Evolutionary conservation across 1,140 invertebrate species (phyloP).

Genomic region (Araneus ventricosus): DNA sequence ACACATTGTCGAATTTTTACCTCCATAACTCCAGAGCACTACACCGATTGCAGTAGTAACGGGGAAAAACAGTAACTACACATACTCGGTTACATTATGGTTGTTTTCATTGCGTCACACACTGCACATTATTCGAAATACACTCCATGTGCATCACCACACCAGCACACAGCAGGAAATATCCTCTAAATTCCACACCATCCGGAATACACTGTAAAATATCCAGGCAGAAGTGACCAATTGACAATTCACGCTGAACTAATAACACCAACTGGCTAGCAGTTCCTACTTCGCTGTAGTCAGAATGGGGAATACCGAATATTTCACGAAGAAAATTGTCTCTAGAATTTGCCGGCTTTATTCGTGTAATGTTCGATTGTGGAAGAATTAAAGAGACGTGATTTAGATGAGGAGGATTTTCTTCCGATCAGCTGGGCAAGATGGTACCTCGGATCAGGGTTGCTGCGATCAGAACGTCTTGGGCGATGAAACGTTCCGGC

Average conservation of each 20-base stretch:
- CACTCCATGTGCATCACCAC: neutral
- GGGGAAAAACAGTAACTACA: neutral
- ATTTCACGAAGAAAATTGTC: neutral
- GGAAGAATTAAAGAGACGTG: conserved; percentile 44
- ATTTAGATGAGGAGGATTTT: conserved; percentile 30
- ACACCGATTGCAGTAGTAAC: neutral
- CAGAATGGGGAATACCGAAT: neutral
- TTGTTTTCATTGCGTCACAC: neutral
- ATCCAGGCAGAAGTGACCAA: neutral
- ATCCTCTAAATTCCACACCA: neutral
- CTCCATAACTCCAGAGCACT: neutral
- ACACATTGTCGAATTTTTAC: neutral
- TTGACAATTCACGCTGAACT: neutral
- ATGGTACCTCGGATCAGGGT: conserved; percentile 68
- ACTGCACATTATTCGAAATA: neutral
- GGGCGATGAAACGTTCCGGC: conserved; percentile 1
- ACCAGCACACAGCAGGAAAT: neutral
- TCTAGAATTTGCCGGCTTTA: neutral
- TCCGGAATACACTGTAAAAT: neutral
- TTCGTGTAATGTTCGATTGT: neutral
- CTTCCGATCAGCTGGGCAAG: conserved; percentile 69
- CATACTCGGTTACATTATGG: neutral
- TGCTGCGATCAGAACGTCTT: conserved; percentile 5
- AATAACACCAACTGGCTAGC: neutral
- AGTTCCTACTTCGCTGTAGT: no score